phyloP scores from a whole-genome alignment of 2,888 invertebrate species.

The Galerucella nymphaeae region DNA sequence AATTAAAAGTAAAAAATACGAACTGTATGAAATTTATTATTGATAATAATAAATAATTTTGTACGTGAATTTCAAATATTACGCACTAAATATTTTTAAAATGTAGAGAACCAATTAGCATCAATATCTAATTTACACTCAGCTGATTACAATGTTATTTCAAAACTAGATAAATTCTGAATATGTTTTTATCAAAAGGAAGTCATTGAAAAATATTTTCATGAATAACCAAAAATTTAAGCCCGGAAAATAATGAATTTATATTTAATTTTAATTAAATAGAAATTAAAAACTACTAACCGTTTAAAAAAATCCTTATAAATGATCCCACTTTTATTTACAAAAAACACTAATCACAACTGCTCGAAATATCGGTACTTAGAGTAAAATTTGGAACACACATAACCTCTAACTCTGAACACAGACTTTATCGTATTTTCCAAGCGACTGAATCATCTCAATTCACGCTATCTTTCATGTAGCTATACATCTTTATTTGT shows the following conservation, averaged over 20 bases:
- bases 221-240: too few relatives aligned
- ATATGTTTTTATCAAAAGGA: too few relatives aligned
- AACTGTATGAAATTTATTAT: not conserved
- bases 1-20: too few relatives aligned
- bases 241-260: too few relatives aligned
- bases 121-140: not conserved
- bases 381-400: not conserved
- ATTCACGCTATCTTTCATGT: not conserved
- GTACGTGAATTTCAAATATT: not conserved
- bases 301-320: not conserved
- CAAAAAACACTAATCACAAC: not conserved
- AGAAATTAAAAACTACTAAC: not conserved
- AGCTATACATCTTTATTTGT: conserved; percentile 7
- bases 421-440: not conserved
- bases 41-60: not conserved
- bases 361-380: not conserved
- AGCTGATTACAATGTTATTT: too few relatives aligned
- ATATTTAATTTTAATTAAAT: too few relatives aligned
- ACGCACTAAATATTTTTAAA: not conserved
- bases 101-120: not conserved
- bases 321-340: not conserved
- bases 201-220: too few relatives aligned
- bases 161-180: too few relatives aligned
- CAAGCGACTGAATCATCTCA: conserved; percentile 3
- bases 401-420: not conserved